Base-by-base conservation (phyloP, 92 coral and sea anemone genomes). In the Palythoa grandis region DNA sequence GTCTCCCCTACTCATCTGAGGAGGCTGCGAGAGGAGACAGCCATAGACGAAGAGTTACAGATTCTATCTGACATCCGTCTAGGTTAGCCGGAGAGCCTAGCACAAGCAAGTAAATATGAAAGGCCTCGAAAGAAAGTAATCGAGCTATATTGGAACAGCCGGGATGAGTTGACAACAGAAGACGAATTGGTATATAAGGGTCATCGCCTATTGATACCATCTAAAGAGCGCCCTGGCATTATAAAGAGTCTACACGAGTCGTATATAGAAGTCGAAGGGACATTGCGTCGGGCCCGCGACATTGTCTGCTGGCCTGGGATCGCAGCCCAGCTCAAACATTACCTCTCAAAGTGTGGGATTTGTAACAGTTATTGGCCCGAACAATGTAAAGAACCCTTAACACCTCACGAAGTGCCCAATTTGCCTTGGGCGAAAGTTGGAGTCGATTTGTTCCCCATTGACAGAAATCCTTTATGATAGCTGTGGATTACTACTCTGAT, bases 251-350 rank as follows among this genome's bases (percentile, higher is more conserved):
- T 13, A 17, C 17, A 57, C n/a, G 63, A 57, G 9, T 5, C 50
- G 50, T 83, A 85, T 69, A 86, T 86, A 9, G 77, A 77, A 53
- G 67, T 65, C 25, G 69, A 74, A 76, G 77, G 84, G 15, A 57
- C 75, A 47, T n/a, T 69, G 70, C 70, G 19, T 39, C 68, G 71
- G 4, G 71, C 90, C 50, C 75, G 68, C 20, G 78, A 77, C 37
- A 86, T 76, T 86, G 77, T 82, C 43, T 66, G 66, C 73, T 80
- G 78, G 78, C 85, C 86, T 15, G 78, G 86, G 52, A 29, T 87
- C 79, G 83, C 88, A 67, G 84, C 84, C 20, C 43, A 39, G 63
- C 88, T 82, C 82, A 88, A 88, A 35, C 88, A 88, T 88, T 80
- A 80, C 72, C 48, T 52, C 25, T 70, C 90, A 20, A 88, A 82